Conservation (phyloP, 2,797 vertebrate genomes). For the Myotis daubentonii region DNA sequence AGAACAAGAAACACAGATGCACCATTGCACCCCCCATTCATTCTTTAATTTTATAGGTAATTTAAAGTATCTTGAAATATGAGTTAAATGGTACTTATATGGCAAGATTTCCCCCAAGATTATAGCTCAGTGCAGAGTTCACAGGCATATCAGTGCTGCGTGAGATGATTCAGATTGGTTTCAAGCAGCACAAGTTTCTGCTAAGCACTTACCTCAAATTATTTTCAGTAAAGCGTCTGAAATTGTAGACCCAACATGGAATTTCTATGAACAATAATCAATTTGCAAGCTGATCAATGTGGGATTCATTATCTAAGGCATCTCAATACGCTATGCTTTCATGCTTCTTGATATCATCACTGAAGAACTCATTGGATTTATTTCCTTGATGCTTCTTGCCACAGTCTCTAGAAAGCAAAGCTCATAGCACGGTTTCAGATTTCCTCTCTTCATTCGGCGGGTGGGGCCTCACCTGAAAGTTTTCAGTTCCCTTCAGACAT, state of each 20-base stretch:
- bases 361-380: conserved; percentile 42
- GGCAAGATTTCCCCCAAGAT: conserved; percentile 23
- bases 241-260: conserved; percentile 14
- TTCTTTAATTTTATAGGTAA: conserved; percentile 52
- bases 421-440: conserved; percentile 50
- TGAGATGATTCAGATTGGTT: conserved; percentile 9
- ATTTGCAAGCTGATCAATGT: conserved; percentile 59
- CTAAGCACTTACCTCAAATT: conserved; percentile 48
- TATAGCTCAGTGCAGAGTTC: background rate
- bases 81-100: background rate
- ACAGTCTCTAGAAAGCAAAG: conserved; percentile 48
- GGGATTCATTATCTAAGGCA: background rate
- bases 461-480: conserved; percentile 65
- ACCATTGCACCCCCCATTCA: background rate
- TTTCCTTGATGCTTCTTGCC: background rate
- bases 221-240: conserved; percentile 62
- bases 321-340: conserved; percentile 35
- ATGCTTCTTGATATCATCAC: conserved; percentile 16
- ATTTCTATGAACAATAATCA: conserved; percentile 59
- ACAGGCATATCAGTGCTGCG: background rate
- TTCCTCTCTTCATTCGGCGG: conserved; percentile 54
- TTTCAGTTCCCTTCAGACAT: conserved; percentile 49
- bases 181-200: conserved; percentile 42
- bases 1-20: background rate
- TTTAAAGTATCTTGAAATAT: background rate